Evolutionary conservation across 2,113 vertebrate species (phyloP).

Genomic region (Trogon melanurus): DNA sequence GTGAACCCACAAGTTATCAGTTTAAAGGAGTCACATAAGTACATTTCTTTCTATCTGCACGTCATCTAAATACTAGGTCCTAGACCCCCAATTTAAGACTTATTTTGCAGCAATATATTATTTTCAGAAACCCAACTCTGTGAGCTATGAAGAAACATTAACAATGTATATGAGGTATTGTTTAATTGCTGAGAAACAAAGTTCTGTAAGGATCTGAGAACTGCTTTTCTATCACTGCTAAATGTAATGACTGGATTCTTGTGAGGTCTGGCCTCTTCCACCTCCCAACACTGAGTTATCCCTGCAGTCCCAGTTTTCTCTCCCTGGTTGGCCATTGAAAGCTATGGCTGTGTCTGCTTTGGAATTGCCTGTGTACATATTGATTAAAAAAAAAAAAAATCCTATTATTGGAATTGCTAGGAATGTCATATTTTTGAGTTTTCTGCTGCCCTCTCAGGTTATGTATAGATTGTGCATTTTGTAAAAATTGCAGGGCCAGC

Average conservation of each 20-base stretch:
- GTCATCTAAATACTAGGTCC: background rate
- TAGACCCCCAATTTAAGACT: background rate
- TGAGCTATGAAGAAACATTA: background rate
- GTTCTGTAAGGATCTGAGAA: background rate
- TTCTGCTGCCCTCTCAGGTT: background rate
- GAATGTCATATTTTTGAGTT: background rate
- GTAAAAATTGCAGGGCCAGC: background rate
- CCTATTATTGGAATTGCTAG: background rate
- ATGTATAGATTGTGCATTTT: background rate
- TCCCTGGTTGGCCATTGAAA: background rate
- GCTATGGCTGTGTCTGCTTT: background rate
- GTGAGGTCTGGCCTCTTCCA: background rate
- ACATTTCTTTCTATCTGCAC: background rate
- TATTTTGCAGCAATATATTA: background rate
- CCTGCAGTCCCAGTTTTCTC: background rate
- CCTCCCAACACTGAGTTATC: background rate
- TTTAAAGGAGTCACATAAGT: background rate
- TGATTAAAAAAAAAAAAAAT: background rate
- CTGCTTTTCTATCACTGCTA: background rate
- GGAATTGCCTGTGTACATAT: background rate
- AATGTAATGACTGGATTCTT: background rate
- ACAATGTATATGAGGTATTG: background rate
- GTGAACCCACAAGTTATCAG: background rate
- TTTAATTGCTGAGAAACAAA: background rate
- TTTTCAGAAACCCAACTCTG: background rate